Conservation (phyloP, 1,140 invertebrate species). For the Macrosteles quadrilineatus region DNA sequence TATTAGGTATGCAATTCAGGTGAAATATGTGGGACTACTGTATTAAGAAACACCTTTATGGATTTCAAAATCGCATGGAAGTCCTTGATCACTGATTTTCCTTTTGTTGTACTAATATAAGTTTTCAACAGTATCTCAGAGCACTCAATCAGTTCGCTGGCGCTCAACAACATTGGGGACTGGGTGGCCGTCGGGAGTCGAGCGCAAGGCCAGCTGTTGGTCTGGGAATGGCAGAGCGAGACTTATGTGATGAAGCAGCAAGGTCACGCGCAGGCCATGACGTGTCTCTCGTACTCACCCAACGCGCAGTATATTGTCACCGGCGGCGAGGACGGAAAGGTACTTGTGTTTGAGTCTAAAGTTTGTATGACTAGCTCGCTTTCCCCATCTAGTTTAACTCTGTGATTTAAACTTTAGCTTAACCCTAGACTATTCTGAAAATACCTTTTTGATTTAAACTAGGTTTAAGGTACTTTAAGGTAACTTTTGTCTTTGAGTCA, state of each 20-base stretch:
- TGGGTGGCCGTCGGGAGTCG: slow-evolving; percentile 92
- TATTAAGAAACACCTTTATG: too few relatives aligned
- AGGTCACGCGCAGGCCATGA: slow-evolving; percentile 89
- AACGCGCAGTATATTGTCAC: slow-evolving; percentile 90
- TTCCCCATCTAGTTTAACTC: neutral
- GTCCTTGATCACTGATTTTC: too few relatives aligned
- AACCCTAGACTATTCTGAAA: neutral
- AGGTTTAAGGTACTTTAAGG: too few relatives aligned
- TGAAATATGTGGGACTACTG: too few relatives aligned
- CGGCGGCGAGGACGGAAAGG: slow-evolving; percentile 93
- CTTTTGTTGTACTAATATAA: too few relatives aligned
- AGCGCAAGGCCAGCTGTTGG: slow-evolving; percentile 84
- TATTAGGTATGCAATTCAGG: too few relatives aligned
- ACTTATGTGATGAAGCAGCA: slow-evolving; percentile 98
- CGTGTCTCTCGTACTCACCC: slow-evolving; percentile 83
- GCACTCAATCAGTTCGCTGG: slow-evolving; percentile 75
- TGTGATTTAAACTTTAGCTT: neutral
- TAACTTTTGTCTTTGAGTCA: too few relatives aligned
- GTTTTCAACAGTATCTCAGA: slow-evolving; percentile 68
- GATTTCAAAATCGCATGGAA: too few relatives aligned
- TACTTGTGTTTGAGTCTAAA: too few relatives aligned
- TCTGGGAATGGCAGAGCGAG: slow-evolving; percentile 99
- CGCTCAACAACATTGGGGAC: slow-evolving; percentile 85
- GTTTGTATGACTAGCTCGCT: slow-evolving; percentile 1
- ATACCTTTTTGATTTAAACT: neutral